A percentile compares a stretch with the other conserved stretches of the same genome.
Evolutionary conservation across 2,888 invertebrate genomes (phyloP).

Genomic region (Crocallis elinguaria): DNA sequence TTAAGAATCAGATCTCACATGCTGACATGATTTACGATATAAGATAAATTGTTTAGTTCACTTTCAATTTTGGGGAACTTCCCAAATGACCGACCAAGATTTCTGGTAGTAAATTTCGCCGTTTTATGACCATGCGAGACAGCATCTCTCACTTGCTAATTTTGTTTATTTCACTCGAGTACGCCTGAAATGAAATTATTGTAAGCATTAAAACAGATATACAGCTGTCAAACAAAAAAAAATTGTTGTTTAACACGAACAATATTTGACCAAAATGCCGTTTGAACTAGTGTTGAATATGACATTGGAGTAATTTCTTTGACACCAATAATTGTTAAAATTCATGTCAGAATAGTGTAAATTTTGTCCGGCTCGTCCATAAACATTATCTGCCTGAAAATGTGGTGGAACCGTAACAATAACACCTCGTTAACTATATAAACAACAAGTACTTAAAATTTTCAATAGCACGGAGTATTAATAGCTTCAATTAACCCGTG

Average conservation of each 20-base stretch:
- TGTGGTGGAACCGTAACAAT: constrained; percentile 42
- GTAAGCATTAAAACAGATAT: background rate
- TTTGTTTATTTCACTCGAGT: constrained; percentile 23
- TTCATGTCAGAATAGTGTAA: background rate
- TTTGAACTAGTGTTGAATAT: background rate
- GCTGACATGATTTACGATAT: constrained; percentile 29
- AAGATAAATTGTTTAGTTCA: constrained; percentile 33
- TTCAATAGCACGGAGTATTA: constrained; percentile 40
- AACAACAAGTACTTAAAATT: constrained; percentile 43
- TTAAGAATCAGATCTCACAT: constrained; percentile 35
- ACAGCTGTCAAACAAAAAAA: background rate
- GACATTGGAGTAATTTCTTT: background rate
- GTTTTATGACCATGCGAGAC: constrained; percentile 25
- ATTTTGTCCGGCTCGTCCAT: background rate
- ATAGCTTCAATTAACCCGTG: constrained; percentile 44
- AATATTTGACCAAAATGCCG: background rate
- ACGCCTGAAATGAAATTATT: constrained; percentile 5
- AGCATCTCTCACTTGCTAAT: constrained; percentile 14
- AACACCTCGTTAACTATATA: constrained; percentile 44
- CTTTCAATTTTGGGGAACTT: constrained; percentile 32
- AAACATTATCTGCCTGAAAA: constrained; percentile 27
- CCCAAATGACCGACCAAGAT: constrained; percentile 26
- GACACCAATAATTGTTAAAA: background rate
- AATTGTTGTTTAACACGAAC: background rate
- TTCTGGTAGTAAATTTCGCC: constrained; percentile 25